Conservation (phyloP, 1,140 invertebrate genomes). For the Bombus consobrinus region DNA sequence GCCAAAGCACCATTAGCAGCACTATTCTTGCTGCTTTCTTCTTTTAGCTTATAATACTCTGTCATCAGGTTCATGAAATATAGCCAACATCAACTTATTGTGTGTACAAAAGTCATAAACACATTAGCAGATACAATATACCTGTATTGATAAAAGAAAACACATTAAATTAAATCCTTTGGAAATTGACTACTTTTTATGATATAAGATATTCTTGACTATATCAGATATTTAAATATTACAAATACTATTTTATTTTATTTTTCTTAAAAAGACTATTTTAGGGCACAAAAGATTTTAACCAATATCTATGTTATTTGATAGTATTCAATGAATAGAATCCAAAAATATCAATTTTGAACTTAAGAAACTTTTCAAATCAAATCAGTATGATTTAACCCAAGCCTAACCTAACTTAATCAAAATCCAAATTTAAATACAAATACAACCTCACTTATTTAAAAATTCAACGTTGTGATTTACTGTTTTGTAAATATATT, state of each 20-base stretch:
- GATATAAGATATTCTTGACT: background rate
- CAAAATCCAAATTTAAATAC: background rate
- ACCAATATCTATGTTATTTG: background rate
- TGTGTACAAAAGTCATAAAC: background rate
- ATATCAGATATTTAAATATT: background rate
- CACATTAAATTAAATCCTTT: background rate
- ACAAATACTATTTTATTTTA: background rate
- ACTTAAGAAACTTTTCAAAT: background rate
- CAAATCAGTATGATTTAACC: background rate
- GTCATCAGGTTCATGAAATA: constrained; percentile 50
- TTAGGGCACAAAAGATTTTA: background rate
- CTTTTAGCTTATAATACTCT: constrained; percentile 6
- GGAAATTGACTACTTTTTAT: background rate
- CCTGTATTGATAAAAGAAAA: constrained; percentile 38
- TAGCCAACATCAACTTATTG: constrained; percentile 42
- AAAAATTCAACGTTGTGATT: background rate
- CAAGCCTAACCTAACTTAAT: background rate
- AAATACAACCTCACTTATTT: background rate
- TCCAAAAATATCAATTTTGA: background rate
- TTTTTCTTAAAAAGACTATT: background rate
- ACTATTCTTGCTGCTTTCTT: constrained; percentile 40
- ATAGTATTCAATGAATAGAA: background rate
- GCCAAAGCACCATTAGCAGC: constrained; percentile 77
- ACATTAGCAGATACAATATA: background rate
- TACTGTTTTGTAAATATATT: background rate